A percentile compares a stretch with the other conserved stretches of the same genome.
phyloP scores from a whole-genome alignment of 2,113 vertebrate genomes.

The Arizona elegans region DNA sequence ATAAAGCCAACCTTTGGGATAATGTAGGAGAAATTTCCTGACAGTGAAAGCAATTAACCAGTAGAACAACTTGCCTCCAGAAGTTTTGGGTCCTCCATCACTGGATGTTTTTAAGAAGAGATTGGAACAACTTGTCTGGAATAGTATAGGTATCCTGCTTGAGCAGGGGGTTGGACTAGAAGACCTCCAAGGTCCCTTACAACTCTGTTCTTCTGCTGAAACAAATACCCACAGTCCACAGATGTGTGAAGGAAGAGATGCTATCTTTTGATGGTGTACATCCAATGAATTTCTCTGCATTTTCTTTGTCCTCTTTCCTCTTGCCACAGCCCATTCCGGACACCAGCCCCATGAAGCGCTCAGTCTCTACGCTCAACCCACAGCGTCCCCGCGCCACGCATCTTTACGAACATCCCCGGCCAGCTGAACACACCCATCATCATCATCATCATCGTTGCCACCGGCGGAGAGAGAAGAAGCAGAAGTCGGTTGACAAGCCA shows the following conservation, averaged over 20 bases:
- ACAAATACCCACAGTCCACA: neutral
- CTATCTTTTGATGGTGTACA: neutral
- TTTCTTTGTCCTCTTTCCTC: neutral
- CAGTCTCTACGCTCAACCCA: conserved; percentile 83
- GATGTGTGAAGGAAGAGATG: neutral
- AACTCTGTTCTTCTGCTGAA: no score
- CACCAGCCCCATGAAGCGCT: conserved; percentile 89
- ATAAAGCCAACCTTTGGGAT: no score
- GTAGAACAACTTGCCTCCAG: no score
- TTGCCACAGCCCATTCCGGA: conserved; percentile 78
- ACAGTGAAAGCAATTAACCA: no score
- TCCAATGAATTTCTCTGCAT: neutral
- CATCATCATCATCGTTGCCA: conserved; percentile 91
- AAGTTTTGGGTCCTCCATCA: no score
- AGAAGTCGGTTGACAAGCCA: conserved; percentile 84
- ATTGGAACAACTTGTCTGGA: no score
- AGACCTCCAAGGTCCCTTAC: no score
- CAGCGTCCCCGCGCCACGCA: conserved; percentile 78
- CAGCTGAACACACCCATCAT: conserved; percentile 76
- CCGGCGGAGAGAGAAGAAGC: conserved; percentile 85
- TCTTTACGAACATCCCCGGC: conserved; percentile 74
- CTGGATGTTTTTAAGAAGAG: no score
- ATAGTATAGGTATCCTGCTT: no score
- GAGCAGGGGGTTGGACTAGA: no score
- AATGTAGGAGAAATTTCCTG: no score